Evolutionary conservation across 2,113 vertebrate species (phyloP).

Genomic region (Hucho hucho): DNA sequence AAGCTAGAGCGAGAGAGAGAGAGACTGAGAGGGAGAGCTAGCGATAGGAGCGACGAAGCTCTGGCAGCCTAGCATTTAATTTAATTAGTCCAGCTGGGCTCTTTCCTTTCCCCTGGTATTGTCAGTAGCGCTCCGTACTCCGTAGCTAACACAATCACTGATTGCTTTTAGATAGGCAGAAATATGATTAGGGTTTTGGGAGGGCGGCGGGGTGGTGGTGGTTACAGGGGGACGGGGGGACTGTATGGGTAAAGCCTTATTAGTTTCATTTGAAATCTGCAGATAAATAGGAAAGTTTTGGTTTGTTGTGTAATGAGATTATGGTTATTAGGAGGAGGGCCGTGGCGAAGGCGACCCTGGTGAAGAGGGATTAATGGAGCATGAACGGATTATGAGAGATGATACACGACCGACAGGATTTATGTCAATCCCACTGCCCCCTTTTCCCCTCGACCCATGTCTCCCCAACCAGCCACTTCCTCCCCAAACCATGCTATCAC

Average conservation of each 20-base stretch:
- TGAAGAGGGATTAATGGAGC: conserved; percentile 3
- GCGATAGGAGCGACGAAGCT: conserved; percentile 75
- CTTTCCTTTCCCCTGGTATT: conserved; percentile 85
- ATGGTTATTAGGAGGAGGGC: conserved; percentile 43
- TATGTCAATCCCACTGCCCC: background rate
- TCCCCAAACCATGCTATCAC: background rate
- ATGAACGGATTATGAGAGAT: conserved; percentile 6
- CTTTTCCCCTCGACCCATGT: background rate
- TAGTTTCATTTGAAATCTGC: conserved; percentile 45
- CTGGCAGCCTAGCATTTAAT: conserved; percentile 84
- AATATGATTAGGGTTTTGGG: conserved; percentile 89
- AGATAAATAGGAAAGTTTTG: conserved; percentile 48
- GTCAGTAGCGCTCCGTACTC: conserved; percentile 84
- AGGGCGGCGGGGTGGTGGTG: background rate
- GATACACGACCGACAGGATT: background rate
- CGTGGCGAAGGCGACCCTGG: background rate
- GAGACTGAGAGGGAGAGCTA: background rate
- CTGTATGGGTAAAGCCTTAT: conserved; percentile 26
- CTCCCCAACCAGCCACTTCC: background rate
- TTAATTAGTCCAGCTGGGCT: conserved; percentile 95
- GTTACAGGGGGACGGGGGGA: too few relatives aligned
- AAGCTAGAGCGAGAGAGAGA: conserved; percentile 39
- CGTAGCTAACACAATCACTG: conserved; percentile 91
- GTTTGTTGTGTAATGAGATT: conserved; percentile 51
- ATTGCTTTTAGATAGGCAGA: conserved; percentile 96